Percentiles rank a stretch among this genome's conserved stretches.
These are phyloP conservation scores for Holacanthus passer DNA, from an alignment of 2,113 vertebrate genomes.

Conservation along the genomic window DNA sequence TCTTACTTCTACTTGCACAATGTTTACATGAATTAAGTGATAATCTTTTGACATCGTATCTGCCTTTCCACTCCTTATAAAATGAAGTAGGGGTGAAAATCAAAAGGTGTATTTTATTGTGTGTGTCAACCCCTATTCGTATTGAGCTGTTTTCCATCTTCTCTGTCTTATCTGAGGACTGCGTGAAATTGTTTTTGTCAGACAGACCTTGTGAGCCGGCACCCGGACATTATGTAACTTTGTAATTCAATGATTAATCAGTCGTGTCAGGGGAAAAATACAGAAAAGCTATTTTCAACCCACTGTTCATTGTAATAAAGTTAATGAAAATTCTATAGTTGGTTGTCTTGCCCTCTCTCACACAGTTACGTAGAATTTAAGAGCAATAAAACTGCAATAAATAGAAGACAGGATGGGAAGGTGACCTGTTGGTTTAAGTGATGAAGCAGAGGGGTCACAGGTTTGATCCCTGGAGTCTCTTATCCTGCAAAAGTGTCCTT, in stretches of 20 bases:
- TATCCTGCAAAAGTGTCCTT: not conserved
- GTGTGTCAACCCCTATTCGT: not conserved
- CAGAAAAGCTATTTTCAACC: slow-evolving; percentile 33
- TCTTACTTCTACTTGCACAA: not conserved
- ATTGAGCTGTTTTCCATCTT: slow-evolving; percentile 35
- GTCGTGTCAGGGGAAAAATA: slow-evolving; percentile 47
- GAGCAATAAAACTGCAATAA: not conserved
- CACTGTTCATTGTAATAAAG: slow-evolving; percentile 1
- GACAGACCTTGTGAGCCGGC: slow-evolving; percentile 64
- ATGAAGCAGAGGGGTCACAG: not conserved
- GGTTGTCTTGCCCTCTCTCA: not conserved
- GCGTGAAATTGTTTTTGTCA: slow-evolving; percentile 61
- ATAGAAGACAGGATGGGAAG: not conserved
- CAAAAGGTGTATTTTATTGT: not conserved
- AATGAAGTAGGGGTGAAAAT: not conserved
- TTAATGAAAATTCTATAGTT: slow-evolving; percentile 1
- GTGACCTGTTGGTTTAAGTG: not conserved
- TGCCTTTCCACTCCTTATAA: not conserved
- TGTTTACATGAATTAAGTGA: not conserved
- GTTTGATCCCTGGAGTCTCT: not conserved
- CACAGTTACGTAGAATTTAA: not conserved
- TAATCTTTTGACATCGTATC: slow-evolving; percentile 11
- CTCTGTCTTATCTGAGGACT: slow-evolving; percentile 50
- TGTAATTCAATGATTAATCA: slow-evolving; percentile 65
- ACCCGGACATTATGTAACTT: slow-evolving; percentile 63